A percentile compares a stretch with the other conserved stretches of the same genome.
These are phyloP conservation scores for Megaustenia siamemsis DNA, from an alignment of 2,888 invertebrate genomes.

Conservation along the genomic window DNA sequence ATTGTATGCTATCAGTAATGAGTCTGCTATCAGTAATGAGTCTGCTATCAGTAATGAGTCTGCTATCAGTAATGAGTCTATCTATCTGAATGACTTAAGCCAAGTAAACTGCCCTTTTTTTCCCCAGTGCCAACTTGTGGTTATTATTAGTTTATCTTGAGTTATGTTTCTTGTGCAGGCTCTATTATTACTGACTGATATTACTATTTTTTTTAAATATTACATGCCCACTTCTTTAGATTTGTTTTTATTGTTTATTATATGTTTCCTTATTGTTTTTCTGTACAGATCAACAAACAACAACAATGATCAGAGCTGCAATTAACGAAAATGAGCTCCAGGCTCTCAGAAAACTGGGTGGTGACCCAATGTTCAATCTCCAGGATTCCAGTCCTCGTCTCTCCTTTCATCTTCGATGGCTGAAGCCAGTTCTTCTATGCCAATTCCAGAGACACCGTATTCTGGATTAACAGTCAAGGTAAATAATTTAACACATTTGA, in stretches of 20 bases:
- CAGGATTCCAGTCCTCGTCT: constrained; percentile 36
- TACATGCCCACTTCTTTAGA: too few relatives aligned
- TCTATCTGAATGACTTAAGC: too few relatives aligned
- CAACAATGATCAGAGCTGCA: constrained; percentile 71
- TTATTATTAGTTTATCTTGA: too few relatives aligned
- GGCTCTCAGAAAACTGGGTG: constrained; percentile 58
- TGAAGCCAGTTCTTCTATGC: constrained; percentile 63
- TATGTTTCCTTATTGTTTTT: not conserved
- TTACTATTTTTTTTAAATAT: too few relatives aligned
- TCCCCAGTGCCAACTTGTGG: too few relatives aligned
- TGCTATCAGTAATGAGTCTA: too few relatives aligned
- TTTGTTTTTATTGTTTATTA: not conserved
- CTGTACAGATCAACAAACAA: constrained; percentile 9
- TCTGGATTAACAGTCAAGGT: constrained; percentile 76
- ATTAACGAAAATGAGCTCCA: constrained; percentile 67
- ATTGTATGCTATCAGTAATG: too few relatives aligned
- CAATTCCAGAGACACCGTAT: constrained; percentile 74
- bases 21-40: too few relatives aligned
- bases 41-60: too few relatives aligned
- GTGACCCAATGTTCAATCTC: constrained; percentile 47
- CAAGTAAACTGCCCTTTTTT: too few relatives aligned
- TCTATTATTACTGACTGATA: too few relatives aligned
- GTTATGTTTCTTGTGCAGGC: too few relatives aligned
- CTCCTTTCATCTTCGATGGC: constrained; percentile 35
- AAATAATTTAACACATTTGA: constrained; percentile 30